Conservation (phyloP, 2,797 vertebrate genomes). For the Amniataba percoides region DNA sequence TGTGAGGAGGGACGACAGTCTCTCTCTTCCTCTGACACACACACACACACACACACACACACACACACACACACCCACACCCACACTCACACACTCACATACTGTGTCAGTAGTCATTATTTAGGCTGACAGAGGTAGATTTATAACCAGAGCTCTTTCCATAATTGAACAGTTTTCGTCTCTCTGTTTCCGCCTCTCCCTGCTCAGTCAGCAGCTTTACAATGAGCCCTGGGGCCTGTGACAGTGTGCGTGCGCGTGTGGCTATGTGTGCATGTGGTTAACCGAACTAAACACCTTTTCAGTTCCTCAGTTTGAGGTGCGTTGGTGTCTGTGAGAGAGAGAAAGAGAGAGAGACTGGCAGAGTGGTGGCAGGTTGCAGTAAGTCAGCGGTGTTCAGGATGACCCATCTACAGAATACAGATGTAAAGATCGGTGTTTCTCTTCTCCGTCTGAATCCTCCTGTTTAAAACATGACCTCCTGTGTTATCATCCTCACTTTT, state of each 20-base stretch:
- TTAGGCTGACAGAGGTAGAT: constrained; percentile 81
- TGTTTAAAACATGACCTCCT: constrained; percentile 27
- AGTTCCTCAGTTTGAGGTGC: constrained; percentile 27
- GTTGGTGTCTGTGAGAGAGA: background rate
- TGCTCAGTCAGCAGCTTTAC: constrained; percentile 79
- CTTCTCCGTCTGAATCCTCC: constrained; percentile 7
- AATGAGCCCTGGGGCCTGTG: constrained; percentile 55
- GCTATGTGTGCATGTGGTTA: constrained; percentile 10
- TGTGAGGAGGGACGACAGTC: constrained; percentile 34
- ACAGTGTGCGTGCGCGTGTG: constrained; percentile 31
- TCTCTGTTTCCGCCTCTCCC: constrained; percentile 70
- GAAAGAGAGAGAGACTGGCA: background rate
- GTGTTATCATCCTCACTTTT: constrained; percentile 3
- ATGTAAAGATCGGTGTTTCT: constrained; percentile 5
- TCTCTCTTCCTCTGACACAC: constrained; percentile 2
- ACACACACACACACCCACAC: constrained; percentile 28
- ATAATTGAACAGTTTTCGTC: constrained; percentile 84
- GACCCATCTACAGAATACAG: constrained; percentile 34
- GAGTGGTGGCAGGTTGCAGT: constrained; percentile 24
- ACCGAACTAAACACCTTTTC: constrained; percentile 30
- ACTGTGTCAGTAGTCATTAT: constrained; percentile 75
- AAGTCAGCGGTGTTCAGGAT: constrained; percentile 7
- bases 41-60: constrained; percentile 38
- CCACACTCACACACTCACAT: constrained; percentile 37
- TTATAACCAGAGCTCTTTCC: constrained; percentile 82